phyloP scores from a whole-genome alignment of 1,140 invertebrate species.

The Drosophila littoralis region DNA sequence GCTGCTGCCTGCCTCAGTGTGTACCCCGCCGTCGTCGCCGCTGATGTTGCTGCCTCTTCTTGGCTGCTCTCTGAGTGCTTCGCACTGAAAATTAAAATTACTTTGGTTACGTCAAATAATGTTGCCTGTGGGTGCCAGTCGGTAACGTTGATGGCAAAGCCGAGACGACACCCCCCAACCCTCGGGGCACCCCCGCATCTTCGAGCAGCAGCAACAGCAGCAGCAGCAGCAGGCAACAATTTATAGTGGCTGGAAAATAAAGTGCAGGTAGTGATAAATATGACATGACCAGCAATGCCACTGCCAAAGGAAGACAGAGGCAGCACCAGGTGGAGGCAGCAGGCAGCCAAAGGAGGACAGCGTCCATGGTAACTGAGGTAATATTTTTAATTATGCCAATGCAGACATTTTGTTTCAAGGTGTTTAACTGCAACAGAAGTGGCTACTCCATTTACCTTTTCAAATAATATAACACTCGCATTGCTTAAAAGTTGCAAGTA shows the following conservation, averaged over 20 bases:
- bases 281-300: slow-evolving; percentile 57
- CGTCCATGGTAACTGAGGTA: slow-evolving; percentile 23
- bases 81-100: slow-evolving; percentile 79
- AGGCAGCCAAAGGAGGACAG: not conserved
- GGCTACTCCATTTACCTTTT: not conserved
- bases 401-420: slow-evolving; percentile 30
- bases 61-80: slow-evolving; percentile 54
- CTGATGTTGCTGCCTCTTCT: not conserved
- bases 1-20: slow-evolving; percentile 24
- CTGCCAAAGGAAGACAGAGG: slow-evolving; percentile 6
- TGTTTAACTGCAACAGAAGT: slow-evolving; percentile 9
- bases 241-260: slow-evolving; percentile 69
- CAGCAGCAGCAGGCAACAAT: slow-evolving; percentile 60
- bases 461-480: not conserved
- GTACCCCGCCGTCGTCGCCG: not conserved
- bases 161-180: slow-evolving; percentile 9
- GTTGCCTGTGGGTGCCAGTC: slow-evolving; percentile 68
- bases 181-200: not conserved
- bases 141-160: slow-evolving; percentile 42
- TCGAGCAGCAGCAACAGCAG: slow-evolving; percentile 23
- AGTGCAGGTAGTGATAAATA: slow-evolving; percentile 75
- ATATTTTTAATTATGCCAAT: slow-evolving; percentile 63
- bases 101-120: slow-evolving; percentile 81
- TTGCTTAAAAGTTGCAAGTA: not conserved
- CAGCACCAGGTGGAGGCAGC: not conserved